Percentiles rank a stretch among this genome's conserved stretches.
These are phyloP conservation scores for Phrynocephalus vlangalii DNA, from an alignment of 2,797 vertebrate genomes.

Conservation along the genomic window DNA sequence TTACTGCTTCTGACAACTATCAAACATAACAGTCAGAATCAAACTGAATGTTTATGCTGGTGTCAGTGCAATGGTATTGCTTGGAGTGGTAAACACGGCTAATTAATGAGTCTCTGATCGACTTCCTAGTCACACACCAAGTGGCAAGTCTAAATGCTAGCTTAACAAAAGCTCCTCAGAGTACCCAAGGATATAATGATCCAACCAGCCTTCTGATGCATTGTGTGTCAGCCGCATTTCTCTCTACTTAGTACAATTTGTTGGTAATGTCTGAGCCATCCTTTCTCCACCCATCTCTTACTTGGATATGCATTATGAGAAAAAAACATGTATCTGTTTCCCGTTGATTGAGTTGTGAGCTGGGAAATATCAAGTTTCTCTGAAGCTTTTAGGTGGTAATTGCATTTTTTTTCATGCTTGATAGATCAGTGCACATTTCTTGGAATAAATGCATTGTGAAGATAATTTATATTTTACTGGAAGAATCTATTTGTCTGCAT, in stretches of 20 bases:
- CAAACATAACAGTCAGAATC: background rate
- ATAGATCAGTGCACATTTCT: slow-evolving; percentile 20
- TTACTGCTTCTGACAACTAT: background rate
- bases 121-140: too few species aligned
- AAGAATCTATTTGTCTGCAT: slow-evolving; percentile 11
- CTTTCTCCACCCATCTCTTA: background rate
- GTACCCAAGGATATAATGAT: background rate
- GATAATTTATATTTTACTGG: slow-evolving; percentile 32
- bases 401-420: slow-evolving; percentile 22
- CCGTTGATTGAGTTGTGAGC: background rate
- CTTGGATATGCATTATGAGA: background rate
- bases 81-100: too few species aligned
- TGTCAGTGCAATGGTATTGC: too few species aligned
- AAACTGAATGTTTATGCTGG: too few species aligned
- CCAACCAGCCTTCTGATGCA: background rate
- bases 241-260: background rate
- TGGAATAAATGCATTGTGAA: slow-evolving; percentile 23
- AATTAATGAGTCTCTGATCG: too few species aligned
- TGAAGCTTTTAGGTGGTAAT: slow-evolving; percentile 35
- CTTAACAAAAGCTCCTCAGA: background rate
- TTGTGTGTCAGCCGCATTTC: background rate
- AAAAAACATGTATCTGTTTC: slow-evolving; percentile 5
- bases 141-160: background rate
- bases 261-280: background rate
- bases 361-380: slow-evolving; percentile 12